phyloP scores from a whole-genome alignment of 2,888 invertebrate species.

The Acanthosoma haemorrhoidale region DNA sequence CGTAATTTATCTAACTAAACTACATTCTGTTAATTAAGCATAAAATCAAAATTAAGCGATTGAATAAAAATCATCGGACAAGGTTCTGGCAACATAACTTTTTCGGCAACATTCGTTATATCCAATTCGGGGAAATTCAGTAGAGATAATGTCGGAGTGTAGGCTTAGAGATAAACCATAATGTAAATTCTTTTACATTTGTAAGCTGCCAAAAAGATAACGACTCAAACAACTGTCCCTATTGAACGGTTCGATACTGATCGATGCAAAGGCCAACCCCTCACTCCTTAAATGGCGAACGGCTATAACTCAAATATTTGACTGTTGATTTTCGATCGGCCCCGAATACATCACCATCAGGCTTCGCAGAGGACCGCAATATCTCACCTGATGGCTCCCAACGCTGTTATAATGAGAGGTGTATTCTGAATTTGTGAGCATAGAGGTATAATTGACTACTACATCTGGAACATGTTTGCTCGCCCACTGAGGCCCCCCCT shows the following conservation, averaged over 20 bases:
- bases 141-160: too few species aligned
- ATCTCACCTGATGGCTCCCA: background rate
- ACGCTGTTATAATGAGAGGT: background rate
- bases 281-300: background rate
- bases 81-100: too few species aligned
- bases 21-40: too few species aligned
- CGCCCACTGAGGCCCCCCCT: slow-evolving; percentile 1
- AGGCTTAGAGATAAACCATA: too few species aligned
- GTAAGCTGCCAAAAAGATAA: too few species aligned
- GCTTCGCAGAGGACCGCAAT: background rate
- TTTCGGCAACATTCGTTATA: too few species aligned
- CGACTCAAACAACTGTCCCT: background rate
- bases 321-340: background rate
- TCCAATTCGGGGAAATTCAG: too few species aligned
- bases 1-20: too few species aligned
- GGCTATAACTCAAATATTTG: background rate
- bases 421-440: background rate
- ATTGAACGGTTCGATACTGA: background rate
- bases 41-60: too few species aligned
- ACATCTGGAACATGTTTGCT: background rate
- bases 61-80: too few species aligned
- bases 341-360: background rate
- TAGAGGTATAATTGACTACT: slow-evolving; percentile 9
- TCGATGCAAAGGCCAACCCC: background rate
- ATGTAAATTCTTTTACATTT: too few species aligned